Evolutionary conservation across 2,888 invertebrate genomes (phyloP), one percentile per base, ranked within the genome.

Genomic region (Andrena praecox): DNA sequence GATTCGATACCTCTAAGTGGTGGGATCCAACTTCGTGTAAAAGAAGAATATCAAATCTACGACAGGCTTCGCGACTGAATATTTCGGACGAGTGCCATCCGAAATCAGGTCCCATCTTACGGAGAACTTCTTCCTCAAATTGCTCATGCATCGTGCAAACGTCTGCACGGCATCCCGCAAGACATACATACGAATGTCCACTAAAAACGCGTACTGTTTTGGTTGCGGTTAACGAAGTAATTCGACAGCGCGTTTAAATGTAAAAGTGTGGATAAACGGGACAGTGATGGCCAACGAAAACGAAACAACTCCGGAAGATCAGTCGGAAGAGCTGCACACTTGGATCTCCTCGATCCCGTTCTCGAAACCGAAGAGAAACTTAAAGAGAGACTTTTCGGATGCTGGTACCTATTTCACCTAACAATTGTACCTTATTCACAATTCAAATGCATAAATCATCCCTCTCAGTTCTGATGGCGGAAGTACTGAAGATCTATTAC

Each of bases 311-410:
- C 6, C 29, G 42, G 74, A 82, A 27, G 71, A 80, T 60, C 78
- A 92, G 80, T 85, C 87, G 50, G 94, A 94, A 79, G 94, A 94
- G 62, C 89, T 95, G 16, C 94, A 94, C 85, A 93, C 93, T 83
- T 95, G 94, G 95, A 93, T 95, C 62, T 95, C 95, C 77, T 91
- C 89, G 31, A 94, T 95, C 59, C 92, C 94, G 1, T 93, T 95
- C 48, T 94, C 95, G 0, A 94, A 95, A 82, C 95, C 95, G 0
- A 96, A 96, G 52, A 96, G 95, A 90, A 96, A 97, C 91, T 95
- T 97, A 12, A 95, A 96, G 2, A 80, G 97, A 77, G 96, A 97
- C 87, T 97, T 97, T 91, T 96, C 97, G 31, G 97, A 97, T 94
- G 97, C 96, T 85, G 96, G 96, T 96, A 94, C 24, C 35, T 52